Base-by-base conservation (phyloP, 2,888 invertebrate genomes). In the Arenicola marina region DNA sequence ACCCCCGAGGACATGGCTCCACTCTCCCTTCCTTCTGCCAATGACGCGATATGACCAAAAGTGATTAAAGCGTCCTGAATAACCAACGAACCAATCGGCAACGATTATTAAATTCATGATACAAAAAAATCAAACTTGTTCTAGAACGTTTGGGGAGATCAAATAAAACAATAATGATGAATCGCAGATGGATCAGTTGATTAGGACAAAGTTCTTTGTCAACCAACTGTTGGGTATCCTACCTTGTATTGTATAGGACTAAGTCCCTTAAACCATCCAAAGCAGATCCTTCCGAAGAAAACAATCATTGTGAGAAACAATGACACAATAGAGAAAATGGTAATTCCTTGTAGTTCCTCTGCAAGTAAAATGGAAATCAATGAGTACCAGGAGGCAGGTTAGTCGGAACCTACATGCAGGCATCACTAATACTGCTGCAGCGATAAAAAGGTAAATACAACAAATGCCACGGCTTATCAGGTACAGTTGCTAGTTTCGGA, bases 261-360 rank as follows among this genome's bases (percentile, higher is more conserved):
- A 69, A 86, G 79, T 43, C 84, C 83, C 65, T 84, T 83, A 76
- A 86, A 87, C 80, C 85, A 84, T 57, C 86, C 85, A 70, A 87
- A 85, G 73, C 85, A 84, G 60, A 86, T 79, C 65, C 86, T 84
- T 2, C 85, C 85, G 59, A 85, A 75, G 63, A 86, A 85, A 32
- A 86, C 77, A 2, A 85, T 72, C 2, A 92, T 86, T 0, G 90
- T 89, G 75, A 92, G 86, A 67, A 89, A 88, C 28, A 91, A 84
- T 45, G 90, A 88, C 51, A 90, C 87, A 24, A 85, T 73, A 24
- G 86, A 84, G 71, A 85, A 86, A 32, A 86, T 75, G 51, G 78
- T 73, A 34, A 77, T 70, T 11, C 75, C 73, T 43, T 74, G 66
- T 24, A 68, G 34, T 24, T 65, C 63, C 67, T 71, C 76, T 72